Base-by-base conservation (phyloP, 2,113 vertebrate genomes). In the Cebidichthys violaceus region DNA sequence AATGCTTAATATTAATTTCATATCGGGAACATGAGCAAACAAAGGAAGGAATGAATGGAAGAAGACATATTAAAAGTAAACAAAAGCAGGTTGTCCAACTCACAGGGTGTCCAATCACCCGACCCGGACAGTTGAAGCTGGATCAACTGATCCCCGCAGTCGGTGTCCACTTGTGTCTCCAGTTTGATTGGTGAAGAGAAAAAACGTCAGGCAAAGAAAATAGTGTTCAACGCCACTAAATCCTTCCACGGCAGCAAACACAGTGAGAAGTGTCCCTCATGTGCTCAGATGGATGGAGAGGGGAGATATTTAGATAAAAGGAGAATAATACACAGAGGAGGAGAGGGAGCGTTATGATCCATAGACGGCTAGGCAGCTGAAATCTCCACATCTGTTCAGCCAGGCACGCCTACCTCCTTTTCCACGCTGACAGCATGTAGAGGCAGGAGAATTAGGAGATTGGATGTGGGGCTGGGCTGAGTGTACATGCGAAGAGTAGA, bases 81-180 rank as follows among this genome's bases (percentile, higher is more conserved):
- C 43, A 62, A 73, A 55, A 54, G 31, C 6, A 84, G 11, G 45
- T 66, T 20, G 27, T 60, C 13, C 13, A 66, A 95, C 94, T 95
- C 90, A 95, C 95, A 95, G 71, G 93, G 92, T 11, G 85, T 82
- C 85, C 85, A 93, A 83, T 94, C 94, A 86, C 93, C 95, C 15
- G 93, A 94, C 83, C 92, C 83, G 6, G 89, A 91, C 92, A 95
- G 82, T 80, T 94, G 94, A 37, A 95, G 90, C 72, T 95, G 94
- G 93, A 95, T 93, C 94, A 94, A 66, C 88, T 93, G 94, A 94
- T 95, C 94, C 94, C 89, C 90, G 91, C 93, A 95, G 66, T 80
- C 88, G 50, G 68, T 77, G 60, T 89, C 86, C 45, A 86, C 89
- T 67, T 78, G 89, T 18, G 89, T 87, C 91, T 94, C 94, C 95